Evolutionary conservation across 2,113 vertebrate species (phyloP).

Genomic region (Ammodytes dubius): DNA sequence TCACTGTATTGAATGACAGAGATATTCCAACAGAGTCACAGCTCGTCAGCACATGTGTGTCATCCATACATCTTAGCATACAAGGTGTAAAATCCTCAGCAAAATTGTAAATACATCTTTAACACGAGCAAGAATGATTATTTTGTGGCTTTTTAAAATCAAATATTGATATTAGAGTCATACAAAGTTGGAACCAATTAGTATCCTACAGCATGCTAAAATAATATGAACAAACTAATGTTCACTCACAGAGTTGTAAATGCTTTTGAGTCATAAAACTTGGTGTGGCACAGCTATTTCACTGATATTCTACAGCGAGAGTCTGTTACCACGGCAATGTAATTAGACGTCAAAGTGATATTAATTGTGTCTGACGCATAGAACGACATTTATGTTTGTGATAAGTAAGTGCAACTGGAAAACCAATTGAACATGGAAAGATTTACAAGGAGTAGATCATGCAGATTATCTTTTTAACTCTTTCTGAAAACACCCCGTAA

Average conservation of each 20-base stretch:
- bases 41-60: background rate
- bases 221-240: background rate
- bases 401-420: background rate
- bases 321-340: background rate
- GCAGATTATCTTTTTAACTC: background rate
- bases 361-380: no score
- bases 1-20: background rate
- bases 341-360: background rate
- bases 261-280: background rate
- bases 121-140: background rate
- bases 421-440: background rate
- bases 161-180: background rate
- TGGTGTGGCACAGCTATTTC: background rate
- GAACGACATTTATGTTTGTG: background rate
- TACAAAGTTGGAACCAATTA: no score
- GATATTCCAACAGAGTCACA: constrained; percentile 26
- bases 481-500: background rate
- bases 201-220: background rate
- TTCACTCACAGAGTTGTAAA: background rate
- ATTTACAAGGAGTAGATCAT: background rate
- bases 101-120: background rate
- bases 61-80: constrained; percentile 11
- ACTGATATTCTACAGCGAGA: background rate
- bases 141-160: background rate
- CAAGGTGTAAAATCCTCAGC: background rate